Evolutionary conservation across 1,140 invertebrate genomes (phyloP).

Genomic region (Brachionus sp.): DNA sequence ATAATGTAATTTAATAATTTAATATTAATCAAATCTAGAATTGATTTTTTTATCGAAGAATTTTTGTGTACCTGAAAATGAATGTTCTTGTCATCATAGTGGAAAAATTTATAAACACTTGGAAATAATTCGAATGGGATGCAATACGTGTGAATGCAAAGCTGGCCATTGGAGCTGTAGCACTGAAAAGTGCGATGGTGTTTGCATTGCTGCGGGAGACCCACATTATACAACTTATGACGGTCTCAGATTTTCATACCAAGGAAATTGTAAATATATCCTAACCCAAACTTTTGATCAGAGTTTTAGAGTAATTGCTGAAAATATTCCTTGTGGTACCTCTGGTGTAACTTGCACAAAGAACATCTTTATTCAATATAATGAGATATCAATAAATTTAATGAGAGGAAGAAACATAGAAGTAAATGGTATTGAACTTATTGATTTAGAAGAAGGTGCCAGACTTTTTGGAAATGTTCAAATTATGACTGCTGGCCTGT

Average conservation of each 20-base stretch:
- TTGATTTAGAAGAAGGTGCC: slow-evolving; percentile 49
- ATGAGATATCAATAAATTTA: slow-evolving; percentile 53
- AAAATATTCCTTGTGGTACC: slow-evolving; percentile 78
- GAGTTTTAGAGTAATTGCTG: slow-evolving; percentile 54
- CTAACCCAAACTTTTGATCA: slow-evolving; percentile 65
- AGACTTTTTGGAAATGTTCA: slow-evolving; percentile 56
- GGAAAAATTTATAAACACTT: slow-evolving; percentile 8
- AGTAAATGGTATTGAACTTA: slow-evolving; percentile 30
- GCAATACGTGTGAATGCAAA: slow-evolving; percentile 17
- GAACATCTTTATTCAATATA: slow-evolving; percentile 67
- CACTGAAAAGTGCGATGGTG: slow-evolving; percentile 15
- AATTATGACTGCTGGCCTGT: slow-evolving; percentile 67
- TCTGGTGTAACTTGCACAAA: slow-evolving; percentile 81
- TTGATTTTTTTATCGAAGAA: not conserved
- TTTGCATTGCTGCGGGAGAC: slow-evolving; percentile 46
- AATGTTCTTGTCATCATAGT: slow-evolving; percentile 38
- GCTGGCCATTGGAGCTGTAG: slow-evolving; percentile 26
- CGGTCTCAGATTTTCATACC: slow-evolving; percentile 76
- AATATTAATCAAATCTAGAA: not conserved
- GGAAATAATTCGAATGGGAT: slow-evolving; percentile 18
- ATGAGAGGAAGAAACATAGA: slow-evolving; percentile 50
- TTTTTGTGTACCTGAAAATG: not conserved
- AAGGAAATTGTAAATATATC: slow-evolving; percentile 79
- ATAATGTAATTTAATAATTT: slow-evolving; percentile 7
- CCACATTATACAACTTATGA: slow-evolving; percentile 79